Conservation (phyloP, 2,797 vertebrate genomes). For the Percopsis omiscomaycus region DNA sequence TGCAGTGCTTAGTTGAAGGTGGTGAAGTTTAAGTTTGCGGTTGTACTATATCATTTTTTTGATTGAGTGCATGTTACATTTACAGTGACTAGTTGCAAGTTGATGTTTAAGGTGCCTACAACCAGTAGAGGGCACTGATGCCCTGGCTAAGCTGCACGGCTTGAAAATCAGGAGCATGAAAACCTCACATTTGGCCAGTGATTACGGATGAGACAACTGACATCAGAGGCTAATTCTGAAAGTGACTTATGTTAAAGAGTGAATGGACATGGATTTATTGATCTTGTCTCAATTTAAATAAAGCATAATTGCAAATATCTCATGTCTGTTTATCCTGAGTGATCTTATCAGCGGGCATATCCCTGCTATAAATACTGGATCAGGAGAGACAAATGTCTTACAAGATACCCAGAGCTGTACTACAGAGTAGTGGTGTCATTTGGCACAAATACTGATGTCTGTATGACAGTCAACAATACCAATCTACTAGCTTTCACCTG, state of each 20-base stretch:
- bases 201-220: slow-evolving; percentile 35
- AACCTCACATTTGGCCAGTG: slow-evolving; percentile 2
- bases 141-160: slow-evolving; percentile 19
- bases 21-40: neutral
- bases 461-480: slow-evolving; percentile 9
- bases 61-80: too few species aligned
- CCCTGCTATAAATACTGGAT: slow-evolving; percentile 3
- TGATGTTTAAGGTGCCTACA: neutral
- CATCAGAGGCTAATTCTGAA: slow-evolving; percentile 21
- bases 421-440: neutral
- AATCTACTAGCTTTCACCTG: slow-evolving; percentile 20
- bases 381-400: neutral
- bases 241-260: slow-evolving; percentile 20
- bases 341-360: slow-evolving; percentile 11
- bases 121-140: slow-evolving; percentile 64
- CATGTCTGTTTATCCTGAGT: slow-evolving; percentile 30
- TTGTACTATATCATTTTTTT: neutral
- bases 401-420: neutral
- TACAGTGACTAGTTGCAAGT: too few species aligned
- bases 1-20: neutral
- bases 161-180: neutral
- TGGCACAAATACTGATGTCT: slow-evolving; percentile 18
- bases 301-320: slow-evolving; percentile 12
- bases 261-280: slow-evolving; percentile 2
- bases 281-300: slow-evolving; percentile 5